Base-by-base conservation (phyloP, 2,888 invertebrate species). In the Copidosoma aretas region DNA sequence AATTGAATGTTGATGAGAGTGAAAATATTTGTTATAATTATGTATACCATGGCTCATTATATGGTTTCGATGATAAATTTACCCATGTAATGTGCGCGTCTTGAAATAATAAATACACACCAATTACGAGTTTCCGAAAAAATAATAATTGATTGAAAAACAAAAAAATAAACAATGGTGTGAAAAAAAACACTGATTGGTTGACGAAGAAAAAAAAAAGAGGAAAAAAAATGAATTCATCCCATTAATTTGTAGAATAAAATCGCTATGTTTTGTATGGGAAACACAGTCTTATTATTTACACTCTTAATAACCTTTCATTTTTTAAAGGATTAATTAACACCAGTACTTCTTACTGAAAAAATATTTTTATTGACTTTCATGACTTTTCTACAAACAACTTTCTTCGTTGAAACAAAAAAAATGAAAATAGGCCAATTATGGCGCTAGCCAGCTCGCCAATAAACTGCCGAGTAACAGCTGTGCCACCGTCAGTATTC, bases 201-300 rank as follows among this genome's bases (percentile, higher is more conserved):
- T 64, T 57, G 63, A 57, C 54, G 70, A 56, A 41, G 24, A 59
- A n/a, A 59, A 51, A 66, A 56, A 53, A 32, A 64, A 64, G 60
- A 41, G 66, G 72, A 67, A 62, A 64, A 74, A 60, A 58, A 64
- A 57, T 67, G 67, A 53, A 71, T 80, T 79, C 78, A 81, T 82
- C 81, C 81, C 79, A 83, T 83, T 82, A 80, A 46, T 81, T 81
- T 83, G 82, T 83, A 83, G 82, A 83, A 83, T 83, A 83, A 83
- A 83, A 81, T 81, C 81, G 79, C 81, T 82, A 82, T 83, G 83
- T 83, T 83, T 83, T 83, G 77, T 82, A 83, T 82, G 82, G 82
- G 82, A 82, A 70, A 53, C 60, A 17, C 59, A 54, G 66, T 46
- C 57, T n/a, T 52, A 62, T 64, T 41, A n/a, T 41, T 56, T 22